Conservation (phyloP, 2,888 invertebrate genomes). For the Platerodrilus igneus region DNA sequence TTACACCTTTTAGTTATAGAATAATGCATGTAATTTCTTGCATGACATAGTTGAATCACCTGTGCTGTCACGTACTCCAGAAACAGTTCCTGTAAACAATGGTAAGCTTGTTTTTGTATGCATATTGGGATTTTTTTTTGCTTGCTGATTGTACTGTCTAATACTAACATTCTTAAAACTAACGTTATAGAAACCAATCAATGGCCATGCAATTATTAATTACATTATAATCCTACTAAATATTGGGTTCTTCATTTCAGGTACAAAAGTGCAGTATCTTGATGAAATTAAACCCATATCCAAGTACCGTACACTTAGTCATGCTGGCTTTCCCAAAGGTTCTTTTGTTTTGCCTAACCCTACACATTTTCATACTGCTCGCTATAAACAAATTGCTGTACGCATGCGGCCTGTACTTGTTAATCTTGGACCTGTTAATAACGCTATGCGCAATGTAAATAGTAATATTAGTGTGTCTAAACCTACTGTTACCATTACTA, state of each 20-base stretch:
- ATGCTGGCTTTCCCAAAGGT: constrained; percentile 44
- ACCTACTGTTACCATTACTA: constrained; percentile 36
- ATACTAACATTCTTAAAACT: no score
- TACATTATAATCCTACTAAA: constrained; percentile 12
- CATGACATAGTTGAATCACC: constrained; percentile 20
- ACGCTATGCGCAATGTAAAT: constrained; percentile 1
- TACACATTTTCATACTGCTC: constrained; percentile 44
- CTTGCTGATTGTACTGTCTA: not conserved
- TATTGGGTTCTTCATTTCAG: constrained; percentile 32
- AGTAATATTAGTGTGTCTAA: constrained; percentile 4
- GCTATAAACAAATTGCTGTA: constrained; percentile 33
- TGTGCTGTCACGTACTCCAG: constrained; percentile 21
- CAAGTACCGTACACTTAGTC: constrained; percentile 42
- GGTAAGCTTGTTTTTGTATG: constrained; percentile 13
- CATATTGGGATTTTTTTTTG: not conserved
- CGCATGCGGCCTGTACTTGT: constrained; percentile 37
- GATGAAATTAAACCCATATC: constrained; percentile 11
- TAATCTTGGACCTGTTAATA: constrained; percentile 26
- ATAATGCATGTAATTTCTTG: constrained; percentile 20
- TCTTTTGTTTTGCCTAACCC: constrained; percentile 45
- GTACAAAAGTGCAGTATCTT: constrained; percentile 20
- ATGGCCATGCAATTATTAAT: constrained; percentile 12
- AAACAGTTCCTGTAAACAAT: constrained; percentile 24
- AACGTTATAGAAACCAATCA: constrained; percentile 22
- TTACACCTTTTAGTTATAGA: not conserved